A percentile compares a stretch with the other conserved stretches of the same genome.
phyloP scores from a whole-genome alignment of 2,888 invertebrate species.

The Tetragonisca angustula region DNA sequence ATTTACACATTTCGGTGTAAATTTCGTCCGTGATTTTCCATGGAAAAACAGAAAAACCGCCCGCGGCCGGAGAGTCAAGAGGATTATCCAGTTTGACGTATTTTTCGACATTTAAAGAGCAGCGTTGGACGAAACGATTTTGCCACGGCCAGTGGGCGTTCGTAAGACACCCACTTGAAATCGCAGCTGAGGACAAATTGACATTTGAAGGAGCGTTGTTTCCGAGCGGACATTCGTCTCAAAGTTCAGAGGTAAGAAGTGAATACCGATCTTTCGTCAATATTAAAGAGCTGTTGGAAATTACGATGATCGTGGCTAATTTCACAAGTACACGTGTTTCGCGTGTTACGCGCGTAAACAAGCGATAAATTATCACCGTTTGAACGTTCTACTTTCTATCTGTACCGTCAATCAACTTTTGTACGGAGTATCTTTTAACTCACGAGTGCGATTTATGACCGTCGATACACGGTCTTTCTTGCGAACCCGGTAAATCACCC shows the following conservation, averaged over 20 bases:
- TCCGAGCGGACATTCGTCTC: not conserved
- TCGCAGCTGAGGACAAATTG: constrained; percentile 9
- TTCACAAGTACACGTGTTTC: not conserved
- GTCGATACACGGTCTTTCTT: not conserved
- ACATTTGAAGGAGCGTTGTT: not conserved
- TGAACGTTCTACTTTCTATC: constrained; percentile 4
- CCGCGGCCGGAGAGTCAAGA: not conserved
- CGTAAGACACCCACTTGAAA: not conserved
- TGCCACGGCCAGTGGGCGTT: too few relatives aligned
- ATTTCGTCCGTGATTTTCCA: too few relatives aligned
- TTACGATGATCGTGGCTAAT: not conserved
- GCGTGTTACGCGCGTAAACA: not conserved
- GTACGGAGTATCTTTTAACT: constrained; percentile 4
- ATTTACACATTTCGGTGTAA: too few relatives aligned
- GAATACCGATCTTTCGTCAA: not conserved
- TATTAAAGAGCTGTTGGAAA: not conserved
- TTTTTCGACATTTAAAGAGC: constrained; percentile 11
- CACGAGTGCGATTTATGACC: not conserved
- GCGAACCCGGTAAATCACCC: not conserved
- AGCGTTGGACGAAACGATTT: not conserved
- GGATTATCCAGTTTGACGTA: not conserved
- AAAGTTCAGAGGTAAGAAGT: not conserved
- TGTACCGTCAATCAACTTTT: not conserved
- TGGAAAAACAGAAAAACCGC: too few relatives aligned
- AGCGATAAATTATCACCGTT: not conserved